Evolutionary conservation across 1,140 invertebrate species (phyloP).

Genomic region (Diprion similis): DNA sequence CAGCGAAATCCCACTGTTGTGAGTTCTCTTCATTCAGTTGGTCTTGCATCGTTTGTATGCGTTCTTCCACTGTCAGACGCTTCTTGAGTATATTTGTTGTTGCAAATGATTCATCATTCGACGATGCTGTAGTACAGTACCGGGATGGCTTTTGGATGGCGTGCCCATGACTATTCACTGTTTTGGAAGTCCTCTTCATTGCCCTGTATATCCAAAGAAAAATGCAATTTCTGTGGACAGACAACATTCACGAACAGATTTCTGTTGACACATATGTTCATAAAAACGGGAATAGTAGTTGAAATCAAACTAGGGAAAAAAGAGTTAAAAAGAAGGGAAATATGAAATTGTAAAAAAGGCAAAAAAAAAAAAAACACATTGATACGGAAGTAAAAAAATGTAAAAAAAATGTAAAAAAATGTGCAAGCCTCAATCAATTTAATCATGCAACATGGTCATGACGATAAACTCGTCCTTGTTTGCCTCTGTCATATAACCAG

Average conservation of each 20-base stretch:
- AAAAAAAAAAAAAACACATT: not conserved
- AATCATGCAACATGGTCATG: not conserved
- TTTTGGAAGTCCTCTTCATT: not conserved
- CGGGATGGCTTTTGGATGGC: not conserved
- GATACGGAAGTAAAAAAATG: not conserved
- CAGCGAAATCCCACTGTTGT: not conserved
- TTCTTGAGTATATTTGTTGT: not conserved
- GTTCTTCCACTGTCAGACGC: not conserved
- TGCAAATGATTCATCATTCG: not conserved
- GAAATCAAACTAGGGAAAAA: too few relatives aligned
- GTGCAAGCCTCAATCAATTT: not conserved
- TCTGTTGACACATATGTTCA: too few relatives aligned
- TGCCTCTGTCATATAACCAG: not conserved
- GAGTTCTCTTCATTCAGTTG: not conserved
- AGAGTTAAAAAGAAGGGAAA: too few relatives aligned
- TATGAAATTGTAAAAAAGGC: not conserved
- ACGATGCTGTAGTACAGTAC: not conserved
- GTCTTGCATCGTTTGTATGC: not conserved
- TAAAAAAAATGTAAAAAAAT: not conserved
- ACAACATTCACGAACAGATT: too few relatives aligned
- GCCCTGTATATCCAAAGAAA: not conserved
- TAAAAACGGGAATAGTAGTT: too few relatives aligned
- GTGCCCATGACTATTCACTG: not conserved
- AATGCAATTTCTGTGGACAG: not conserved
- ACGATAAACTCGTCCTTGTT: not conserved